Percentiles rank a stretch among this genome's conserved stretches.
phyloP scores from a whole-genome alignment of 2,113 vertebrate species.

The Bostrychus sinensis region DNA sequence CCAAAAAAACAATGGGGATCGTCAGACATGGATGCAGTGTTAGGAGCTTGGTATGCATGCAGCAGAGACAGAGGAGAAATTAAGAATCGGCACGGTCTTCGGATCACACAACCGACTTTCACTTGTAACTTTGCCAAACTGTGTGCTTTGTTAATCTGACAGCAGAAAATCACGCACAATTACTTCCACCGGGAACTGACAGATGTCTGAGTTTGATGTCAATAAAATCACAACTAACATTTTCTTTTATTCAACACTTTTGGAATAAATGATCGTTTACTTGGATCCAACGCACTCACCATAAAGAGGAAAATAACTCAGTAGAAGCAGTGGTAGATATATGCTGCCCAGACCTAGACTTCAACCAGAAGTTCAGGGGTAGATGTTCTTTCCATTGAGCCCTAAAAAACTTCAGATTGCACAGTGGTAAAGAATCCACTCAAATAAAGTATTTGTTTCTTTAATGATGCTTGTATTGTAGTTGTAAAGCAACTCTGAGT shows the following conservation, averaged over 20 bases:
- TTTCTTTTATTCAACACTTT: slow-evolving; percentile 13
- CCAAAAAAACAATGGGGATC: slow-evolving; percentile 33
- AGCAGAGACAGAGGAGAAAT: background rate
- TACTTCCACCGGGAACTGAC: slow-evolving; percentile 31
- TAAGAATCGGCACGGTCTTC: background rate
- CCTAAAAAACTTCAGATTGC: too few species aligned
- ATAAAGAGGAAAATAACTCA: background rate
- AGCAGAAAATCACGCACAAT: slow-evolving; percentile 34
- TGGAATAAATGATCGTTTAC: background rate
- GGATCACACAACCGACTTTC: slow-evolving; percentile 14
- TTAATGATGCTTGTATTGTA: too few species aligned
- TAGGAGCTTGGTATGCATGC: slow-evolving; percentile 14
- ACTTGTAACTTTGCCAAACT: slow-evolving; percentile 27
- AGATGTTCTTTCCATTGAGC: too few species aligned
- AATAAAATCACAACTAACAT: slow-evolving; percentile 16
- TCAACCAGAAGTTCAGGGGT: too few species aligned
- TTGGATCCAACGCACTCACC: background rate
- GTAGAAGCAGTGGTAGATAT: too few species aligned
- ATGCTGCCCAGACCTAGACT: too few species aligned
- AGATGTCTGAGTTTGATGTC: slow-evolving; percentile 20
- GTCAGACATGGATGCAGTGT: slow-evolving; percentile 15
- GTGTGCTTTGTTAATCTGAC: slow-evolving; percentile 40
- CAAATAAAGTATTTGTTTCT: too few species aligned
- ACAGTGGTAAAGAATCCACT: too few species aligned
- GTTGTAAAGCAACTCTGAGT: too few species aligned